Percentiles rank a stretch among this genome's conserved stretches.
Evolutionary conservation across 2,113 vertebrate species (phyloP).

Genomic region (Miniopterus natalensis): DNA sequence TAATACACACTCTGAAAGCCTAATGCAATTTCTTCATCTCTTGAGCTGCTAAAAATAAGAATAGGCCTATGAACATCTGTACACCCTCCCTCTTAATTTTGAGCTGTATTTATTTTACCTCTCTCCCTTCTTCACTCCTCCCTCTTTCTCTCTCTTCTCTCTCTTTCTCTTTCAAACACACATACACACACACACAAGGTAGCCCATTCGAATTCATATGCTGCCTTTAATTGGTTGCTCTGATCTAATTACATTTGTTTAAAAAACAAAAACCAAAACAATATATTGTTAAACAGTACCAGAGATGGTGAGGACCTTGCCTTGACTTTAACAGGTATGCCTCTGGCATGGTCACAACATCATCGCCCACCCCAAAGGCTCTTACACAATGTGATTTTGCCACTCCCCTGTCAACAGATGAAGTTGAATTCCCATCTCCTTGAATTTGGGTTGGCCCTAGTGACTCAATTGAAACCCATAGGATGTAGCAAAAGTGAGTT

Average conservation of each 20-base stretch:
- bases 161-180: neutral
- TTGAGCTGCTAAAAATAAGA: slow-evolving; percentile 4
- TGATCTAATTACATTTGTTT: neutral
- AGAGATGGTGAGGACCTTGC: neutral
- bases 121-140: neutral
- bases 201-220: neutral
- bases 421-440: neutral
- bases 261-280: neutral
- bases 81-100: neutral
- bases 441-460: neutral
- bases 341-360: neutral
- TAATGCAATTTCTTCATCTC: neutral
- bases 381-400: neutral
- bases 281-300: neutral
- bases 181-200: neutral
- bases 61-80: neutral
- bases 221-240: neutral
- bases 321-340: neutral
- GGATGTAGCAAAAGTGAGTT: neutral
- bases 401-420: neutral
- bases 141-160: neutral
- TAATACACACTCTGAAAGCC: neutral
- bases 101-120: neutral
- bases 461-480: neutral
- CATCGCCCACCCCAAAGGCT: neutral